Percentiles rank a stretch among this genome's conserved stretches.
Conservation (phyloP, 2,797 vertebrate genomes). For the Phataginus tetradactyla region DNA sequence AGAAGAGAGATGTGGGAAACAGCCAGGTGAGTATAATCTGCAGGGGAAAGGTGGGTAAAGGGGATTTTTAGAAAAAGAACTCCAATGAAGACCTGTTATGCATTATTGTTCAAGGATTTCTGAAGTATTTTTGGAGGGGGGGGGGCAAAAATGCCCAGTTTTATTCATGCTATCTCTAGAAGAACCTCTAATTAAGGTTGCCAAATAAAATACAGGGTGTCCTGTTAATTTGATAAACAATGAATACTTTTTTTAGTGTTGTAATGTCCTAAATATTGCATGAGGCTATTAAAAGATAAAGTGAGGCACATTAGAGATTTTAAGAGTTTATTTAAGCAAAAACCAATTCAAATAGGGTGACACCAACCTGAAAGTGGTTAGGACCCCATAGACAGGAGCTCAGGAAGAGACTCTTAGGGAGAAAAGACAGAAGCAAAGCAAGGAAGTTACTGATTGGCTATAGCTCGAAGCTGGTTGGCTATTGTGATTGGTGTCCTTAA, state of each 20-base stretch:
- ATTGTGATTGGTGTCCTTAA: neutral
- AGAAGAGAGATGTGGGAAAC: neutral
- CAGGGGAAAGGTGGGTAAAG: neutral
- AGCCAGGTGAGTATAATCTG: neutral
- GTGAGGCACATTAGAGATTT: neutral
- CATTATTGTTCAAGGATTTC: neutral
- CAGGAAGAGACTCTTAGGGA: neutral
- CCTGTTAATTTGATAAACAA: neutral
- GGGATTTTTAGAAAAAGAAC: neutral
- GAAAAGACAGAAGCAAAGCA: neutral
- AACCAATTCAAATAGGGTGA: neutral
- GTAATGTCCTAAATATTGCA: neutral
- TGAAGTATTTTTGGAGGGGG: neutral
- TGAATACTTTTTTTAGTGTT: neutral
- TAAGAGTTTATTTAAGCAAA: neutral
- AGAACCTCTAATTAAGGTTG: neutral
- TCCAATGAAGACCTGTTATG: neutral
- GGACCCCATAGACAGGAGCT: rapidly evolving
- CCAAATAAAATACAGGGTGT: neutral
- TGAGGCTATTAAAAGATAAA: neutral
- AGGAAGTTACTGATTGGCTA: neutral
- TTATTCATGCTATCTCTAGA: neutral
- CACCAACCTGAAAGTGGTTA: neutral
- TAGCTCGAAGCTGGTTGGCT: neutral
- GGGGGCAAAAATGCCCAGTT: neutral